A percentile compares a stretch with the other conserved stretches of the same genome.
phyloP scores from a whole-genome alignment of 2,888 invertebrate genomes.

The Cremastobaeus sp. region DNA sequence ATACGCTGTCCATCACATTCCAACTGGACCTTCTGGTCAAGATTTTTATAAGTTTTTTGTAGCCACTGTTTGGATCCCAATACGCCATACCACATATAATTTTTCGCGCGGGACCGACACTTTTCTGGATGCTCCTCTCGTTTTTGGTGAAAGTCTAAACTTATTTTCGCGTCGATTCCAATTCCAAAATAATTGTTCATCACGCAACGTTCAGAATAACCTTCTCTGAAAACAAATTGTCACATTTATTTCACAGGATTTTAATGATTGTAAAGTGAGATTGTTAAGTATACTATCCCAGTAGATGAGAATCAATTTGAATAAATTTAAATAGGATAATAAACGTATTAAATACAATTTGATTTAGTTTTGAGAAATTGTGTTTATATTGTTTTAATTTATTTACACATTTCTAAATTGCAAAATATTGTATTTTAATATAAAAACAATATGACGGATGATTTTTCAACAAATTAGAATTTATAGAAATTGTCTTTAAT shows the following conservation, averaged over 20 bases:
- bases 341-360: too few relatives aligned
- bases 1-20: conserved; percentile 98
- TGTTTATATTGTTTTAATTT: too few relatives aligned
- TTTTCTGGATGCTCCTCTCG: conserved; percentile 98
- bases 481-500: too few relatives aligned
- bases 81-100: conserved; percentile 97
- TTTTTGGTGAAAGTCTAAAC: conserved; percentile 97
- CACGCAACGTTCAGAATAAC: conserved; percentile 94
- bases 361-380: too few relatives aligned
- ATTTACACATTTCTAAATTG: too few relatives aligned
- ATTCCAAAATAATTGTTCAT: conserved; percentile 99
- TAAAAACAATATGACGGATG: too few relatives aligned
- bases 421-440: too few relatives aligned
- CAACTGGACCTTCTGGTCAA: conserved; percentile 95
- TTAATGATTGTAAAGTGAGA: too few relatives aligned
- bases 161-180: conserved; percentile 98
- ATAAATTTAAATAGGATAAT: too few relatives aligned
- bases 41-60: conserved; percentile 95
- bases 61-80: conserved; percentile 88
- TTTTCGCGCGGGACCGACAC: conserved; percentile 94
- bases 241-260: not conserved
- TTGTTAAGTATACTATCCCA: too few relatives aligned
- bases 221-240: conserved; percentile 83
- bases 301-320: too few relatives aligned
- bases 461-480: too few relatives aligned